These are phyloP conservation scores for Todus mexicanus DNA, from an alignment of 2,797 vertebrate species.

Conservation along the genomic window DNA sequence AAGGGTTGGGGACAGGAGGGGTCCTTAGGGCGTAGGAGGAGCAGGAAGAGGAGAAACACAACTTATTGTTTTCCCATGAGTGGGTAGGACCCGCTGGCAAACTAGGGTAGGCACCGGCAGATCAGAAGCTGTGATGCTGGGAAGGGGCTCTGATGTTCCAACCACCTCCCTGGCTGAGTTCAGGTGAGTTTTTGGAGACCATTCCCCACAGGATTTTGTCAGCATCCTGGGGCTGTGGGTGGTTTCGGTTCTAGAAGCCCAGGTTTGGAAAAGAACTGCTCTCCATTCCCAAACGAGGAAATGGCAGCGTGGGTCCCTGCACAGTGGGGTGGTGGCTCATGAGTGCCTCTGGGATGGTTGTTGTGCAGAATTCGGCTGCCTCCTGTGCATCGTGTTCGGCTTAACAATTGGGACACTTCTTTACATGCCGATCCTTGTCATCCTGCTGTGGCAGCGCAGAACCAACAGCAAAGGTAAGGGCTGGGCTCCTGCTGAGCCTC, in stretches of 20 bases:
- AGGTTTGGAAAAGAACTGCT: background rate
- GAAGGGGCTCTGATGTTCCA: background rate
- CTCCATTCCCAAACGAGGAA: no score
- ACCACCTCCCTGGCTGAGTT: background rate
- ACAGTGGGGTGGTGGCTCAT: accelerated
- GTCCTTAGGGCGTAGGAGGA: background rate
- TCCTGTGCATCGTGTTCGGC: background rate
- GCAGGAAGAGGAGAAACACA: no score
- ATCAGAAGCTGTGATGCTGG: background rate
- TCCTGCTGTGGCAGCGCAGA: background rate
- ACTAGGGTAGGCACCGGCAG: background rate
- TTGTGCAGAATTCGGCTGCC: background rate
- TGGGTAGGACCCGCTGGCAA: background rate
- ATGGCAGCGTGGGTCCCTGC: background rate
- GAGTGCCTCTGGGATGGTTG: background rate
- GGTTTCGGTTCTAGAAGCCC: background rate
- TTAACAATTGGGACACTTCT: background rate
- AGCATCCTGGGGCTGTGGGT: background rate
- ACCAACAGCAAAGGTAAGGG: background rate
- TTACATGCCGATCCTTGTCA: background rate
- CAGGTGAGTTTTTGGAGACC: background rate
- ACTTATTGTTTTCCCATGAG: background rate
- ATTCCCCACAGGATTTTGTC: background rate
- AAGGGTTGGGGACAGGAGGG: background rate
- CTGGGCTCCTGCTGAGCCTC: accelerated